Percentiles rank a stretch among this genome's conserved stretches.
Evolutionary conservation across 2,797 vertebrate genomes (phyloP).

Genomic region (Mus caroli): DNA sequence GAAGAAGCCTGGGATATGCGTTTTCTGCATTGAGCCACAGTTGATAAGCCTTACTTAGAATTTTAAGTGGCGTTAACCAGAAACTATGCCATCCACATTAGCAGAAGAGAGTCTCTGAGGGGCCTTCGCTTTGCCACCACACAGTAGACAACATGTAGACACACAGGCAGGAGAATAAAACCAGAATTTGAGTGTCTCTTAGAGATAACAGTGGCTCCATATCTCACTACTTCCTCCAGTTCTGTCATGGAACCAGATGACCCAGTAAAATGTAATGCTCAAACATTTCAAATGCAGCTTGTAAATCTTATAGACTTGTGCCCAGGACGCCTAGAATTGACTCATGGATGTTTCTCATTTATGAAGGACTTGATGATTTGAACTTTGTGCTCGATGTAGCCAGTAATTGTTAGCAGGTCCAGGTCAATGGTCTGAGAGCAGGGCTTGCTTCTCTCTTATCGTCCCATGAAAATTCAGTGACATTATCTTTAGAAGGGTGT

Average conservation of each 20-base stretch:
- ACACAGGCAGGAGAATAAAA: background rate
- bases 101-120: background rate
- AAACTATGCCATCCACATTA: conserved; percentile 6
- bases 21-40: conserved; percentile 27
- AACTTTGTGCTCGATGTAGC: conserved; percentile 73
- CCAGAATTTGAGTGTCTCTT: conserved; percentile 38
- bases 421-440: conserved; percentile 19
- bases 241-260: conserved; percentile 50
- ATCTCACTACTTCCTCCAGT: background rate
- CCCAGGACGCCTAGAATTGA: conserved; percentile 60
- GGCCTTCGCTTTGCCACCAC: background rate
- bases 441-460: conserved; percentile 32
- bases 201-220: background rate
- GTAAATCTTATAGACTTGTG: conserved; percentile 66
- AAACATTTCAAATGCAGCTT: conserved; percentile 66
- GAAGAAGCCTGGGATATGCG: background rate
- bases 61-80: conserved; percentile 42
- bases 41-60: conserved; percentile 49
- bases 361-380: conserved; percentile 68
- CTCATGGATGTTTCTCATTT: conserved; percentile 68
- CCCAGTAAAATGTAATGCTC: conserved; percentile 65
- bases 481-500: background rate
- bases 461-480: conserved; percentile 36
- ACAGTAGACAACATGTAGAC: conserved; percentile 1
- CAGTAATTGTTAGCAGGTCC: conserved; percentile 76